Conservation (phyloP, 2,888 invertebrate genomes). For the Strigamia transsilvanica region DNA sequence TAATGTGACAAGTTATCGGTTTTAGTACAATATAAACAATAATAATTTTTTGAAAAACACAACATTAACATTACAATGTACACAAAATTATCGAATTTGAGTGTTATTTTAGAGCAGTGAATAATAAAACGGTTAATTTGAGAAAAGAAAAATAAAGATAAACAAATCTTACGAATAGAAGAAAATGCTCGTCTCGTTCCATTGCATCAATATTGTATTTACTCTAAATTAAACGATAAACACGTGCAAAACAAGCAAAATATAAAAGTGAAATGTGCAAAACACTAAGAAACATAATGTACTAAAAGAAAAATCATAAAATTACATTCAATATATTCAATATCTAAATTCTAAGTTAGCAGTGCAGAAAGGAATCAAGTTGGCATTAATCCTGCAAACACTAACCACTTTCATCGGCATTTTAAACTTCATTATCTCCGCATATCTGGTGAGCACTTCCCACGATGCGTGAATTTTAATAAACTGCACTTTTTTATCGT, state of each 20-base stretch:
- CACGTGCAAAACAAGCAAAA: not conserved
- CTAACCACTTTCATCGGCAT: constrained; percentile 90
- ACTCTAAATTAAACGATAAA: not conserved
- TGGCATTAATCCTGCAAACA: not conserved
- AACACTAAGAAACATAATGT: not conserved
- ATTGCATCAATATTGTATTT: not conserved
- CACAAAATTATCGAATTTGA: no score
- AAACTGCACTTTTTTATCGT: constrained; percentile 76
- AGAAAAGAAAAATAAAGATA: not conserved
- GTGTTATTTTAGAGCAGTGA: not conserved
- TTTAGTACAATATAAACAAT: not conserved
- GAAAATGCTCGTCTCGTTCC: not conserved
- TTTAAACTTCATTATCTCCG: constrained; percentile 88
- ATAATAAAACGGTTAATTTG: not conserved
- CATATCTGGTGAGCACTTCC: constrained; percentile 82
- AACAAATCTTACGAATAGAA: not conserved
- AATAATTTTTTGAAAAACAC: not conserved
- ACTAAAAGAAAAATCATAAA: no score
- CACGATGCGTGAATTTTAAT: constrained; percentile 88
- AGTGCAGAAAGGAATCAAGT: not conserved
- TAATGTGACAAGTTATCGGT: not conserved
- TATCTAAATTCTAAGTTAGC: not conserved
- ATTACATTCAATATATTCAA: no score
- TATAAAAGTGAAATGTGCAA: not conserved
- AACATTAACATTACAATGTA: not conserved